Conservation (phyloP, 2,888 invertebrate species). For the Tiliacea aurago region DNA sequence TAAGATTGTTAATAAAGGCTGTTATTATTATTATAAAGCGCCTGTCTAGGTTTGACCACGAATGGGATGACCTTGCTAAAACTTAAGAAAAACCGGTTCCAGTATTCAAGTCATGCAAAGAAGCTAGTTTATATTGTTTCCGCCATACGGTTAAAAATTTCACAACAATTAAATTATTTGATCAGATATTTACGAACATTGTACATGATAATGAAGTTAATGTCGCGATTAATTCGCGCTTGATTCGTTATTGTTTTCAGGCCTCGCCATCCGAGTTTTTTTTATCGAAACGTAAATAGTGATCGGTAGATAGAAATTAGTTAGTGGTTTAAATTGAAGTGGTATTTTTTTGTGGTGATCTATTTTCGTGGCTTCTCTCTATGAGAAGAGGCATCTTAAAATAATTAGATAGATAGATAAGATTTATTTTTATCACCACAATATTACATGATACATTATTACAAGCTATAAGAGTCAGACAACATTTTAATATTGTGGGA, state of each 20-base stretch:
- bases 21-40: too few relatives aligned
- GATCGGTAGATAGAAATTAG: neutral
- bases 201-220: slow-evolving; percentile 28
- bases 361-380: neutral
- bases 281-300: neutral
- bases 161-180: neutral
- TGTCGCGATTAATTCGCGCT: slow-evolving; percentile 24
- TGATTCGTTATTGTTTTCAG: slow-evolving; percentile 29
- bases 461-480: too few relatives aligned
- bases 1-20: too few relatives aligned
- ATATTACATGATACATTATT: too few relatives aligned
- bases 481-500: too few relatives aligned
- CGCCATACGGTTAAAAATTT: neutral
- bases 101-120: too few relatives aligned
- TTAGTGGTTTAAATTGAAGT: slow-evolving; percentile 8
- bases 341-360: neutral
- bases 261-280: slow-evolving; percentile 6
- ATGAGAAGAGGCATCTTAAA: neutral
- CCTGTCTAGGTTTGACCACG: too few relatives aligned
- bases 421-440: too few relatives aligned
- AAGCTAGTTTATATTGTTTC: neutral
- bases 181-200: slow-evolving; percentile 19
- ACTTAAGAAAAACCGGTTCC: too few relatives aligned
- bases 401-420: too few relatives aligned
- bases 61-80: too few relatives aligned